Evolutionary conservation across 2,113 vertebrate species (phyloP).

Genomic region (Podarcis cretensis): DNA sequence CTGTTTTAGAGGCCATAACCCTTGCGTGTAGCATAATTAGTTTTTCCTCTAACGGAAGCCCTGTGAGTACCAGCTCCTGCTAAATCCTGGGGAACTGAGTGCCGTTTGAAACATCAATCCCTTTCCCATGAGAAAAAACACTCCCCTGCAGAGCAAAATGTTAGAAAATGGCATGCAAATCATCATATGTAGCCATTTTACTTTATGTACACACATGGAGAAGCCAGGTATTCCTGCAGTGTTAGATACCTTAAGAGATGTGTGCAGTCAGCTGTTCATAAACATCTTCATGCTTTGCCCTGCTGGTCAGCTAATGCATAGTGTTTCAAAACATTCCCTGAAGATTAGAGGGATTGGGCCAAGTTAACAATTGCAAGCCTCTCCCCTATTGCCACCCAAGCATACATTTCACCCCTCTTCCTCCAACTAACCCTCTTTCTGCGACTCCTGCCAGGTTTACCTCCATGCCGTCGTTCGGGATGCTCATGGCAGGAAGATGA

Average conservation of each 20-base stretch:
- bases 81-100: background rate
- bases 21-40: background rate
- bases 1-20: background rate
- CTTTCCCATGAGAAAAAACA: background rate
- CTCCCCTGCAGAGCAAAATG: background rate
- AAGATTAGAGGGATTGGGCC: background rate
- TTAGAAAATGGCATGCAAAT: background rate
- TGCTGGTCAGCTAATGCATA: background rate
- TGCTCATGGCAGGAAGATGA: slow-evolving; percentile 92
- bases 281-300: background rate
- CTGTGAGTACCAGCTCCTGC: background rate
- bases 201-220: background rate
- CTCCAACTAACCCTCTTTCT: background rate
- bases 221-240: background rate
- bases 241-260: background rate
- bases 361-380: background rate
- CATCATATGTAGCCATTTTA: background rate
- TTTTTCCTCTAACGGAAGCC: background rate
- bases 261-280: background rate
- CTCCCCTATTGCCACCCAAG: too few relatives aligned
- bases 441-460: slow-evolving; percentile 78
- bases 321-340: background rate
- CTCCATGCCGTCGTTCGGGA: slow-evolving; percentile 90
- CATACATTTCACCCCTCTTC: too few relatives aligned
- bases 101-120: too few relatives aligned